Base-by-base conservation (phyloP, 2,888 invertebrate genomes). In the Pandemis corylana region DNA sequence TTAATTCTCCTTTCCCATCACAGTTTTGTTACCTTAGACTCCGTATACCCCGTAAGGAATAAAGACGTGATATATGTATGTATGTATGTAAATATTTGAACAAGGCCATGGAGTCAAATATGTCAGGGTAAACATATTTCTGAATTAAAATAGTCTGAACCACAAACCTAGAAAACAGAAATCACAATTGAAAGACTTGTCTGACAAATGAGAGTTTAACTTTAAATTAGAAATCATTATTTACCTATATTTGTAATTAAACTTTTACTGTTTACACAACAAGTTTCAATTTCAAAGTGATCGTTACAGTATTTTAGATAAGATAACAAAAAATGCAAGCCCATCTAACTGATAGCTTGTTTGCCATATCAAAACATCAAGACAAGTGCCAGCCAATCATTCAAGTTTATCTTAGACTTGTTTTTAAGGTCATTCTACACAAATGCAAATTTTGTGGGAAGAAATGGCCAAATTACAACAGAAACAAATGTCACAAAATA, bases 261-360 rank as follows among this genome's bases (percentile, higher is more conserved):
- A 36, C 13, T 5, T 13, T 56, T 56, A 56, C 20, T 56, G 20
- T 56, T 56, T 56, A 20, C 20, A 56, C 5, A 20, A 51, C 13
- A 51, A 63, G 42, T 15, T 49, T 28, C 28, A 36, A 67, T 67
- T 51, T 56, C 1, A 42, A 59, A 20, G 12, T n/a, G 1, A 7
- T 59, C 7, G 7, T 20, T 7, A 68, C 49, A 66, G 46, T 59
- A 66, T 9, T 36, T n/a, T 20, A 67, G 67, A 72, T 72, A 72
- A 72, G 67, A 72, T 72, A 62, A 67, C 28, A 36, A 36, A 36
- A 62, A 59, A 44, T 36, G 56, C 15, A 61, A 61, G 36, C 42
- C 61, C 28, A 53, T 51, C 42, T 62, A 28, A 28, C 28, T 36
- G 28, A 2, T 36, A 36, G 28, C 28, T 36, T 36, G 28, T 36